Evolutionary conservation across 1,140 invertebrate genomes (phyloP), one percentile per base, ranked within the genome.

Genomic region (Psix sp.): DNA sequence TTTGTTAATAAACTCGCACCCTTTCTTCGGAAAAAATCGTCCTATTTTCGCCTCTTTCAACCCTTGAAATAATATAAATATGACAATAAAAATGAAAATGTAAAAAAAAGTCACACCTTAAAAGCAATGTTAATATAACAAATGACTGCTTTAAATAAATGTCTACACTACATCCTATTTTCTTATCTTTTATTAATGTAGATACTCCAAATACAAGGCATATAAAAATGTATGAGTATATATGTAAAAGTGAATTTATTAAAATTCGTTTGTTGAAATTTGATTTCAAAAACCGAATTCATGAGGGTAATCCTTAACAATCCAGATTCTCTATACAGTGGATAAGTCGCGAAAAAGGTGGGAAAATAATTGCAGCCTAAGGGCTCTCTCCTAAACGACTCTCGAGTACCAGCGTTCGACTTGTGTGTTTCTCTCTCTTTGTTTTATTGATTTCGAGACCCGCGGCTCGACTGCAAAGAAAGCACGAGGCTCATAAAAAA

Each of bases 391-490:
- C 36, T 62, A 67, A 74, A 74, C 51, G 56, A 42, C 62, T 57
- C 49, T 62, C 42, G 17, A 63, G 54, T 48, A 46, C 39, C 56
- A 3, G 38, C 45, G 49, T 54, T 60, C 26, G 43, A 67, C 57
- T 26, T 35, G 40, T 39, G 54, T 43, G 59, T 13, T 42, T 16
- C 33, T 29, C 65, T 57, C 54, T 65, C 67, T 75, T 77, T 70
- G 75, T 77, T 71, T 77, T 77, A 77, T 77, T 68, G 76, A 74
- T 77, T 77, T 56, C 71, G 20, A 46, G 45, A 36, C 20, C 5
- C 52, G 51, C 40, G 38, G 29, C 29, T 73, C 70, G 21, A 16
- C 36, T 49, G 54, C 38, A 60, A 54, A 54, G 42, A 60, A 59
- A 60, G 33, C 40, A 36, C 15, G n/a, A 31, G 31, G 10, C 26